Evolutionary conservation across 2,797 vertebrate species (phyloP).

Genomic region (Pogoniulus pusillus): DNA sequence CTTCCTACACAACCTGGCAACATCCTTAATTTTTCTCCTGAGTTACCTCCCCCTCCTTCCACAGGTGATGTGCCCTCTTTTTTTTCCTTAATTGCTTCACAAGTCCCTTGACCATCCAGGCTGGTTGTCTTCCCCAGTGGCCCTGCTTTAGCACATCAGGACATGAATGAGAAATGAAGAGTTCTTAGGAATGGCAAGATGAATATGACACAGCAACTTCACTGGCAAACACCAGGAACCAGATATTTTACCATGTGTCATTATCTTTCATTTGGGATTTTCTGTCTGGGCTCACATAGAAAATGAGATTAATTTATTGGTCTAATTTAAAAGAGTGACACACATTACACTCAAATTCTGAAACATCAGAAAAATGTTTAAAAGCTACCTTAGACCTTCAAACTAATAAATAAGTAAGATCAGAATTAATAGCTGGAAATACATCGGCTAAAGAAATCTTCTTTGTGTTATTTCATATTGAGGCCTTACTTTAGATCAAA

Average conservation of each 20-base stretch:
- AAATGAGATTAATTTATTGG: background rate
- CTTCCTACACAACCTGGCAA: too few species aligned
- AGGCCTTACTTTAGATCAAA: background rate
- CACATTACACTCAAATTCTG: background rate
- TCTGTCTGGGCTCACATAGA: background rate
- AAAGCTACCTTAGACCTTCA: background rate
- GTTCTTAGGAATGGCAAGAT: background rate
- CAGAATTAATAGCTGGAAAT: constrained; percentile 19
- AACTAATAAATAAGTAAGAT: constrained; percentile 27
- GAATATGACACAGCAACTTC: background rate
- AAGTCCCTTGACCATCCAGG: too few species aligned
- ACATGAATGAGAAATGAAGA: background rate
- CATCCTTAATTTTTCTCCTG: too few species aligned
- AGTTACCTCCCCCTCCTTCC: too few species aligned
- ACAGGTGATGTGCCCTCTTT: too few species aligned
- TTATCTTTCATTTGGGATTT: constrained; percentile 7
- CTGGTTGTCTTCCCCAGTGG: too few species aligned
- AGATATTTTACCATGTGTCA: background rate
- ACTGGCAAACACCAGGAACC: background rate
- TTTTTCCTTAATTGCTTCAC: too few species aligned
- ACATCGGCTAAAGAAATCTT: background rate
- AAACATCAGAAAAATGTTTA: background rate
- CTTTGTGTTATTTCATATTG: background rate
- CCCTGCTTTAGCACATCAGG: too few species aligned
- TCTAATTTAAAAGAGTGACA: constrained; percentile 20